phyloP scores from a whole-genome alignment of 2,888 invertebrate species.

The Cheilosia impressa region DNA sequence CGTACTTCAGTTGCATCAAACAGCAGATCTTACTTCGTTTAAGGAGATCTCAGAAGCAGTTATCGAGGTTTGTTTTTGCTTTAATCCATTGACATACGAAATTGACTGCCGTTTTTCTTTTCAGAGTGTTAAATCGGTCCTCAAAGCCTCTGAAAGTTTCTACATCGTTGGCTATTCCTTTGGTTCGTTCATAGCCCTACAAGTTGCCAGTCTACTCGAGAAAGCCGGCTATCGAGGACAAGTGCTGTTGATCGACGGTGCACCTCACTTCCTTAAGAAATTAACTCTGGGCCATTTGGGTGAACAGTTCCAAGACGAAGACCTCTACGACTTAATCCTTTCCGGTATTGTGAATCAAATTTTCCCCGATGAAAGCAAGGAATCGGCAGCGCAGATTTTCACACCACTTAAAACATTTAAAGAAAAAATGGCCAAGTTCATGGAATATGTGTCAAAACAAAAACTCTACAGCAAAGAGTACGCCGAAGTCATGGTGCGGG shows the following conservation, averaged over 20 bases:
- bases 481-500: conserved; percentile 82
- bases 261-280: conserved; percentile 88
- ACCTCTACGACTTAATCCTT: conserved; percentile 80
- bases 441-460: conserved; percentile 83
- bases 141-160: conserved; percentile 86
- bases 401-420: conserved; percentile 85
- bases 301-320: conserved; percentile 78
- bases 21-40: conserved; percentile 78
- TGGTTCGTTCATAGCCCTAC: conserved; percentile 91
- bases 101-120: conserved; percentile 68
- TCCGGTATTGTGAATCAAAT: conserved; percentile 79
- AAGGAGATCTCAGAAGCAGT: conserved; percentile 78
- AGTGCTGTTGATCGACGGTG: conserved; percentile 91
- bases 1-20: conserved; percentile 80
- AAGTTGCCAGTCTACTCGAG: conserved; percentile 90
- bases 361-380: conserved; percentile 81
- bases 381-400: conserved; percentile 83
- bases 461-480: conserved; percentile 83
- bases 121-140: conserved; percentile 86
- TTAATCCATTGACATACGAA: background rate
- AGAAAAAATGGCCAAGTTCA: conserved; percentile 85
- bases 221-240: conserved; percentile 86
- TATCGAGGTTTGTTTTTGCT: conserved; percentile 77
- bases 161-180: conserved; percentile 94
- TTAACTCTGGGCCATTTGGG: conserved; percentile 80